Percentiles rank a stretch among this genome's conserved stretches.
Evolutionary conservation across 2,888 invertebrate genomes (phyloP).

Genomic region (Acanthosepion pharaonis): DNA sequence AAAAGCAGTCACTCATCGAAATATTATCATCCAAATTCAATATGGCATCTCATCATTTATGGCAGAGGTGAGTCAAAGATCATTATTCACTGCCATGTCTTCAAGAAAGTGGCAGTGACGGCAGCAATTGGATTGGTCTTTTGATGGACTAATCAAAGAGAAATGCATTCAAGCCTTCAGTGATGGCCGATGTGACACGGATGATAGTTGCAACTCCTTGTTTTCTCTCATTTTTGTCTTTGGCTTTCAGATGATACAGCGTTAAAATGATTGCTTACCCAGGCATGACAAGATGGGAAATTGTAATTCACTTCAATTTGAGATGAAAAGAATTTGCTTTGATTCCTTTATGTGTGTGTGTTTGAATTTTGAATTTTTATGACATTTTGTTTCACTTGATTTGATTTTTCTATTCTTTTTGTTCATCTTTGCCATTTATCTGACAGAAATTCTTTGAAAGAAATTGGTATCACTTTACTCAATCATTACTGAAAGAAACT

Average conservation of each 20-base stretch:
- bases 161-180: background rate
- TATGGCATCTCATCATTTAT: background rate
- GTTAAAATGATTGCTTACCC: background rate
- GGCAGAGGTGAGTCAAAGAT: background rate
- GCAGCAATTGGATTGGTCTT: background rate
- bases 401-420: too few species aligned
- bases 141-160: slow-evolving; percentile 16
- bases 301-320: too few species aligned
- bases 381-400: too few species aligned
- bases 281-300: too few species aligned
- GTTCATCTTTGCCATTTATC: too few species aligned
- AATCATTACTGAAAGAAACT: background rate
- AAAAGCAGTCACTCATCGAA: background rate
- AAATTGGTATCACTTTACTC: background rate
- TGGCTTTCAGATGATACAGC: background rate
- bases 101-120: background rate
- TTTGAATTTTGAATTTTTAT: too few species aligned
- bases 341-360: too few species aligned
- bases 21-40: background rate
- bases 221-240: background rate
- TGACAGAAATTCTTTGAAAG: background rate
- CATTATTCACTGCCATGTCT: background rate
- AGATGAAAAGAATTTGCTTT: too few species aligned
- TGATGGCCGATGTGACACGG: background rate
- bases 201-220: background rate